These are phyloP conservation scores for Heteronetta atricapilla DNA, from an alignment of 2,113 vertebrate genomes.

Conservation along the genomic window DNA sequence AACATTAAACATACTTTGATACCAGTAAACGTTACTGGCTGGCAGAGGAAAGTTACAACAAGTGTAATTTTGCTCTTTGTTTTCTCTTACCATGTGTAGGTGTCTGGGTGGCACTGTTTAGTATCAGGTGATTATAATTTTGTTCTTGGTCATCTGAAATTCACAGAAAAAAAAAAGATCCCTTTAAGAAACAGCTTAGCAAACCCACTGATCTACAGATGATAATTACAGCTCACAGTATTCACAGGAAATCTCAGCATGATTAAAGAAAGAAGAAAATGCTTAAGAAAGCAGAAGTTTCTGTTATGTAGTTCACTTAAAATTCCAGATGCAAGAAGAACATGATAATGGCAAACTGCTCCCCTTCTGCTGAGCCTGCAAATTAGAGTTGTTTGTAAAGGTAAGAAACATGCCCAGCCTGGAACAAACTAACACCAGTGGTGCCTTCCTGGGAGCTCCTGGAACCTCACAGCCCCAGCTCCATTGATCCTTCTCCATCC, in stretches of 20 bases:
- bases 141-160: conserved; percentile 93
- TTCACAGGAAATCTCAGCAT: conserved; percentile 59
- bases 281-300: conserved; percentile 68
- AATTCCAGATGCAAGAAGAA: conserved; percentile 50
- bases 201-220: conserved; percentile 38
- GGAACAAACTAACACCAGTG: not conserved
- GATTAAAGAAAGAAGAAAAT: conserved; percentile 65
- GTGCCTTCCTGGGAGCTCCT: not conserved
- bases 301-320: conserved; percentile 45
- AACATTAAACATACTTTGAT: conserved; percentile 10
- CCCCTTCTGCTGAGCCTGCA: conserved; percentile 47
- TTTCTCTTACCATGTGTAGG: conserved; percentile 93
- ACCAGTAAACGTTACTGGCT: conserved; percentile 28
- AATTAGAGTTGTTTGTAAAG: conserved; percentile 1
- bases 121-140: conserved; percentile 93
- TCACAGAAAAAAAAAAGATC: conserved; percentile 71
- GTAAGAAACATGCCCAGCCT: not conserved
- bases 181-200: conserved; percentile 61
- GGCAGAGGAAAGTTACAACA: conserved; percentile 62
- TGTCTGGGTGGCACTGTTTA: conserved; percentile 92
- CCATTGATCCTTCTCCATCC: not conserved
- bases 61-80: conserved; percentile 62
- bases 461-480: not conserved
- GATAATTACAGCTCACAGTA: conserved; percentile 71
- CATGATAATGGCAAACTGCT: conserved; percentile 2